phyloP scores from a whole-genome alignment of 1,140 invertebrate species.

The Agraylea sexmaculata region DNA sequence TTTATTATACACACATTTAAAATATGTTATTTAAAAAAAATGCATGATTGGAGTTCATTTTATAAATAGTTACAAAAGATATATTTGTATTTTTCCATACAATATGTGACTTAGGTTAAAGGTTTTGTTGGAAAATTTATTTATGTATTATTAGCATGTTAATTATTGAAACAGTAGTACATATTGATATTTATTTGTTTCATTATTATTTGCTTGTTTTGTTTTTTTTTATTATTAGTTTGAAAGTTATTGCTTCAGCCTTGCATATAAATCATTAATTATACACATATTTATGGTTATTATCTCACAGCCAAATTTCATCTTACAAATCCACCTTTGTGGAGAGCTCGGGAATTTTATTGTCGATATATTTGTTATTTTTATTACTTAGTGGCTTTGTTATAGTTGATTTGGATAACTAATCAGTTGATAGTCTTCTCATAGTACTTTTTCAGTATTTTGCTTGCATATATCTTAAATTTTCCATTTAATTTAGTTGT shows the following conservation, averaged over 20 bases:
- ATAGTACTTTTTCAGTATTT: no score
- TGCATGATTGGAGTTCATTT: background rate
- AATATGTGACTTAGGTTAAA: no score
- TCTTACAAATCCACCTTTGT: constrained; percentile 17
- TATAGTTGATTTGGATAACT: no score
- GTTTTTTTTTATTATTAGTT: constrained; percentile 4
- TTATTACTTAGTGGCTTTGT: background rate
- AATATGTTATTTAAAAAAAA: no score
- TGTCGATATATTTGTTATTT: constrained; percentile 1
- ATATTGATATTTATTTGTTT: background rate
- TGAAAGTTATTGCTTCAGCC: constrained; percentile 15
- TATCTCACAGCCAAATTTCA: constrained; percentile 11
- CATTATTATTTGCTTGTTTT: background rate
- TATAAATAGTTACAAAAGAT: constrained; percentile 2
- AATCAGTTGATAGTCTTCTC: no score
- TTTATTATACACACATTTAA: no score
- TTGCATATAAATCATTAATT: constrained; percentile 15
- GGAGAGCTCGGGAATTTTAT: constrained; percentile 21
- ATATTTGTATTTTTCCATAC: background rate
- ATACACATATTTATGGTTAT: constrained; percentile 13
- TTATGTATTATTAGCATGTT: background rate
- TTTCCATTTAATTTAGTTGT: no score
- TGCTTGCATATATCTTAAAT: no score
- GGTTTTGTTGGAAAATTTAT: background rate
- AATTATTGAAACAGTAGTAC: background rate